Conservation (phyloP, 30 jellyfish, hydroid and myxozoan species). For the Turritopsis rubra region DNA sequence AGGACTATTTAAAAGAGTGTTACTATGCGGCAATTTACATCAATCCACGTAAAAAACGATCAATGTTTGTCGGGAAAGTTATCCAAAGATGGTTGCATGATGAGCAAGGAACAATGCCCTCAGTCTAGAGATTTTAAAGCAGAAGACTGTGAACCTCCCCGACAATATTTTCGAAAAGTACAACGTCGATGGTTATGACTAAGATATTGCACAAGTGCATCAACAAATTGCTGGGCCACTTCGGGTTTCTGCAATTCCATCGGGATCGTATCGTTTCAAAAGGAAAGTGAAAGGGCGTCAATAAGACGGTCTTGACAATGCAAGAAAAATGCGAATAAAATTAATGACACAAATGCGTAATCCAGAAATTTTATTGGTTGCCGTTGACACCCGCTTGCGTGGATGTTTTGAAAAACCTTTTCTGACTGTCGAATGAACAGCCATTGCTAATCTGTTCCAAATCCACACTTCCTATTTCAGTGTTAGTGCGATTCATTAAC, state of each 20-base stretch:
- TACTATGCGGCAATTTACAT: not conserved
- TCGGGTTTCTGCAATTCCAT: not conserved
- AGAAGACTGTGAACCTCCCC: not conserved
- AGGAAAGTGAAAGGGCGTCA: not conserved
- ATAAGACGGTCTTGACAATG: no score
- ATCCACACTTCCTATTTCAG: no score
- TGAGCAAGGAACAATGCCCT: not conserved
- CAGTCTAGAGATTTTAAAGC: not conserved
- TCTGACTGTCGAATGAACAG: no score
- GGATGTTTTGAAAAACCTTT: no score
- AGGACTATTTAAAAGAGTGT: not conserved
- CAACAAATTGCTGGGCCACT: not conserved
- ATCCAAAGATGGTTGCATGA: not conserved
- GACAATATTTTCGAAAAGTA: not conserved
- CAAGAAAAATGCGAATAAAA: no score
- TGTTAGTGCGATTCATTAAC: no score
- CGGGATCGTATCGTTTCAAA: not conserved
- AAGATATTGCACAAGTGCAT: not conserved
- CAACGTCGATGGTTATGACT: not conserved
- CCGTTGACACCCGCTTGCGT: no score
- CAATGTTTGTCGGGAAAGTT: slow-evolving; percentile 6
- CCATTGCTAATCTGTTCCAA: no score
- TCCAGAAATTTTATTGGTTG: no score
- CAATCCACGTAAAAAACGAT: not conserved
- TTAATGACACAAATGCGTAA: no score